Percentiles rank a stretch among this genome's conserved stretches.
Conservation (phyloP, 2,797 vertebrate species). For the Phalloptychus januarius region DNA sequence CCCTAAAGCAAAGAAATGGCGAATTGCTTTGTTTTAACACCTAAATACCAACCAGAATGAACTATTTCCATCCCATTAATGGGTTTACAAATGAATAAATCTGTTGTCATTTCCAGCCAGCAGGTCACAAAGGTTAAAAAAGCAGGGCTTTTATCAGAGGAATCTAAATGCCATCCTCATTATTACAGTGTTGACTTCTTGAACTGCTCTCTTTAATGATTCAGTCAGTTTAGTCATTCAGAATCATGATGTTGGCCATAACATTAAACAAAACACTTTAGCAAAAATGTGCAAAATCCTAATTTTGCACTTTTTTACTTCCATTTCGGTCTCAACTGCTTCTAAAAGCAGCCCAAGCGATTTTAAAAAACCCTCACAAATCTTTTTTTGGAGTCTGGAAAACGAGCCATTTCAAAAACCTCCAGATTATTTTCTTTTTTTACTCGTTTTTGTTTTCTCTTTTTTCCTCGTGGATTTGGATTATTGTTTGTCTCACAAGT, state of each 20-base stretch:
- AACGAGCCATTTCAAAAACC: too few species aligned
- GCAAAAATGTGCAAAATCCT: background rate
- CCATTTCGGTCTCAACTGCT: too few species aligned
- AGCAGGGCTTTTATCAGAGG: background rate
- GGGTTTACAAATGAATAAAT: background rate
- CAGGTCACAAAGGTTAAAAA: slow-evolving; percentile 5
- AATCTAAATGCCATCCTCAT: slow-evolving; percentile 17
- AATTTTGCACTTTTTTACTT: too few species aligned
- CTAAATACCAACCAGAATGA: background rate
- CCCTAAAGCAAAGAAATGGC: slow-evolving; percentile 8
- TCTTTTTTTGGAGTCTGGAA: too few species aligned
- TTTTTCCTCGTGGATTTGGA: too few species aligned
- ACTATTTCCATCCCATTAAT: background rate
- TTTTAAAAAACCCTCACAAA: too few species aligned
- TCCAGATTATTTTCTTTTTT: too few species aligned
- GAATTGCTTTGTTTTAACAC: background rate
- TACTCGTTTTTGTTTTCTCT: too few species aligned
- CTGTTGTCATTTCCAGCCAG: background rate
- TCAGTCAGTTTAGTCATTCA: slow-evolving; percentile 7
- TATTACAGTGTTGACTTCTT: slow-evolving; percentile 4
- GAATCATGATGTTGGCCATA: background rate
- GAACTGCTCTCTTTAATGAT: slow-evolving; percentile 3
- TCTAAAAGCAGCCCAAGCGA: too few species aligned
- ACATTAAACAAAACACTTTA: background rate
- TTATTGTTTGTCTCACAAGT: too few species aligned